These are phyloP conservation scores for Diloba caeruleocephala DNA, from an alignment of 2,888 invertebrate genomes.

Conservation along the genomic window DNA sequence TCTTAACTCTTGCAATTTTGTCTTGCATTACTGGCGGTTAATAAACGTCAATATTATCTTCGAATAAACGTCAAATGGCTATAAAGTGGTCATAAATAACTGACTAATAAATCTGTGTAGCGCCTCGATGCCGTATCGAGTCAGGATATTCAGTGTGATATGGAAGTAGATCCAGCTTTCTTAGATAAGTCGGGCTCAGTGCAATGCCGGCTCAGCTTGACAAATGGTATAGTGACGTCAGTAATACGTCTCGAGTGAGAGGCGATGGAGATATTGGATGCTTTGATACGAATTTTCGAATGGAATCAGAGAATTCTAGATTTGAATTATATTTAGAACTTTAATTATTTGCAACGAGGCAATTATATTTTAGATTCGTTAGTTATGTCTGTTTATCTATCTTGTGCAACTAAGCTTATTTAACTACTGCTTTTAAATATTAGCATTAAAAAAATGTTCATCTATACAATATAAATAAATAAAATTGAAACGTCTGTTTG, in stretches of 20 bases:
- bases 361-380: no score
- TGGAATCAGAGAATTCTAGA: constrained; percentile 14
- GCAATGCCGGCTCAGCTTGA: constrained; percentile 78
- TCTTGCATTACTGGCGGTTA: constrained; percentile 38
- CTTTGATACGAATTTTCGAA: constrained; percentile 36
- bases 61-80: constrained; percentile 54
- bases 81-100: constrained; percentile 60
- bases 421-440: constrained; percentile 7
- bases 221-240: constrained; percentile 82
- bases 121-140: constrained; percentile 67
- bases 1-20: constrained; percentile 30
- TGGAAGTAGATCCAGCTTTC: constrained; percentile 74
- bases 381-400: no score
- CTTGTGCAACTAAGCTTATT: background rate
- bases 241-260: constrained; percentile 42
- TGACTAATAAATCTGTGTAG: constrained; percentile 65
- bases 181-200: constrained; percentile 80
- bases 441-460: constrained; percentile 23
- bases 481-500: no score
- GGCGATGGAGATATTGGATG: constrained; percentile 48
- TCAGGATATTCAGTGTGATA: constrained; percentile 75
- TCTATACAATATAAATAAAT: no score
- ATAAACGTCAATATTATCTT: constrained; percentile 53
- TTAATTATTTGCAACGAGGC: background rate
- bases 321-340: constrained; percentile 1